Evolutionary conservation across 2,888 invertebrate genomes (phyloP), one percentile per base, ranked within the genome.

Genomic region (Volucella inflata): DNA sequence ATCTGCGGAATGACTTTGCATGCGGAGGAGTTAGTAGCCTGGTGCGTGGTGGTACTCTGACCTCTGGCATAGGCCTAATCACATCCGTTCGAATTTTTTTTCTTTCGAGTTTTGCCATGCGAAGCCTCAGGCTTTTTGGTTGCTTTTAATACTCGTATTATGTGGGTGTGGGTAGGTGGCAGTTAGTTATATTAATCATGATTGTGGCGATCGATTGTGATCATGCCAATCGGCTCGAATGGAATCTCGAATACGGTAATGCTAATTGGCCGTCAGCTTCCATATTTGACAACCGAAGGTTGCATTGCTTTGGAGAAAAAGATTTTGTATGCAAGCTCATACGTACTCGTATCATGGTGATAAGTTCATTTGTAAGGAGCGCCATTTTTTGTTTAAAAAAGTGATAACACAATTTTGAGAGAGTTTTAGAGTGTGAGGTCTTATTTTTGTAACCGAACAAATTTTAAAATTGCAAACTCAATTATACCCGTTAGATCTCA

Each of bases 131-230:
- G 74, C 75, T 64, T 67, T 83, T 75, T 70, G 51, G 44, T 64
- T 75, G 48, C 51, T 70, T 62, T 55, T 55, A 40, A 70, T 74
- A n/a, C n/a, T n/a, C n/a, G n/a, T n/a, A 53, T 46, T 44, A 62
- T 59, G 77, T 79, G 75, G 80, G 84, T 75, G 84, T 80, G 16
- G 75, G 84, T 84, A 70, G 79, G 64, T 84, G 83, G 72, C 83
- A 64, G 62, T 68, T 70, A 72, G 74, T 55, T 55, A 62, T 83
- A 83, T 75, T 79, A 53, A 53, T 65, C 65, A 75, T 75, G 65
- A 53, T 84, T 53, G 53, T 70, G 79, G 79, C 64, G 74, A 79
- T 79, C 53, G 38, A 50, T 72, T 60, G 36, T 77, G 71, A 77
- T 82, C 71, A 2, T 30, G 77, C 14, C 78, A 55, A 78, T 64